phyloP scores from a whole-genome alignment of 2,113 vertebrate genomes.

The Triplophysa rosa region DNA sequence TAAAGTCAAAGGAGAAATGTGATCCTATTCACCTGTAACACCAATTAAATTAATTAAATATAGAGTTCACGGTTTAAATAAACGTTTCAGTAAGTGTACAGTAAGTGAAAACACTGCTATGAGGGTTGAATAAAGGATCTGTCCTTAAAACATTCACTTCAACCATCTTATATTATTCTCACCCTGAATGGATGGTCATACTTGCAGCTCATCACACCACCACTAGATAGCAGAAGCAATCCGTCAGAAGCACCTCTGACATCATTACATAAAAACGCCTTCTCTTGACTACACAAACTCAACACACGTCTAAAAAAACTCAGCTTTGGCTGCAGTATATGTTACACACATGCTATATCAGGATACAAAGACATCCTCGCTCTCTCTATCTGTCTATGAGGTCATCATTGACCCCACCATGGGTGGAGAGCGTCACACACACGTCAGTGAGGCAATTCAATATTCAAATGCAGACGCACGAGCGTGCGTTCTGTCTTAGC shows the following conservation, averaged over 20 bases:
- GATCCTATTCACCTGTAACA: neutral
- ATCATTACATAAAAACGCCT: conserved; percentile 53
- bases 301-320: neutral
- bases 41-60: neutral
- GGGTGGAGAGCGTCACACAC: conserved; percentile 40
- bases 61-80: neutral
- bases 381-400: conserved; percentile 32
- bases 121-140: conserved; percentile 12
- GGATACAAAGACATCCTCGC: conserved; percentile 23
- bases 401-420: conserved; percentile 32
- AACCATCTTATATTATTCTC: conserved; percentile 43
- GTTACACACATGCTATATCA: conserved; percentile 43
- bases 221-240: conserved; percentile 68
- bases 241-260: conserved; percentile 30
- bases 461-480: conserved; percentile 31
- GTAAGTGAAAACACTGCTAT: neutral
- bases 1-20: neutral
- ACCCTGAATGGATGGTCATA: conserved; percentile 32
- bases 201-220: conserved; percentile 49
- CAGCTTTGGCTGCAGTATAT: conserved; percentile 41
- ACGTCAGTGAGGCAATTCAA: conserved; percentile 46
- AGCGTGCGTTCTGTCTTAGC: conserved; percentile 20
- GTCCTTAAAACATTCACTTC: conserved; percentile 32
- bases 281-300: conserved; percentile 4
- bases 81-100: neutral